phyloP scores from a whole-genome alignment of 30 jellyfish, hydroid and myxozoan species.

The Catostylus mosaicus region DNA sequence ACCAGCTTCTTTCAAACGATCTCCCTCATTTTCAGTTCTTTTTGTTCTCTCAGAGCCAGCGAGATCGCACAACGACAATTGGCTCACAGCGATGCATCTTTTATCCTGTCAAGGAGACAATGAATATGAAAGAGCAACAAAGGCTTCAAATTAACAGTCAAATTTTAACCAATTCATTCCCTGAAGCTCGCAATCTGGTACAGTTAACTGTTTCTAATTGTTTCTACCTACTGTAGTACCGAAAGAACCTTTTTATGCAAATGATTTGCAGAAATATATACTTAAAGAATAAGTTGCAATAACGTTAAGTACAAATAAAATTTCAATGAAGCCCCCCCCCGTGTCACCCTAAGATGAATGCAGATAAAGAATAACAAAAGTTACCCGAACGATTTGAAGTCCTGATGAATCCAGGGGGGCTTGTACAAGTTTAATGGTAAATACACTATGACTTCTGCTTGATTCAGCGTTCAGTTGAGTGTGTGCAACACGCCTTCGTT shows the following conservation, averaged over 20 bases:
- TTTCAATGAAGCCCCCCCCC: background rate
- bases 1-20: conserved; percentile 93
- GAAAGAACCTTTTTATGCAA: background rate
- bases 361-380: background rate
- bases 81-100: conserved; percentile 75
- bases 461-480: conserved; percentile 89
- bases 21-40: conserved; percentile 92
- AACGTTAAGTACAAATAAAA: background rate
- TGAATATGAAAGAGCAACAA: too few relatives aligned
- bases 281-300: background rate
- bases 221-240: background rate
- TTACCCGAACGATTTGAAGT: conserved; percentile 55
- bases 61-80: conserved; percentile 93
- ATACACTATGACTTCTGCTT: conserved; percentile 94
- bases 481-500: conserved; percentile 79
- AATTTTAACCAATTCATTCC: too few relatives aligned
- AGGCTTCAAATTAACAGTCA: background rate
- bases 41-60: conserved; percentile 99
- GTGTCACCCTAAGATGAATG: background rate
- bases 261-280: too few relatives aligned
- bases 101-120: conserved; percentile 46
- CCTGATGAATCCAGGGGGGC: conserved; percentile 93
- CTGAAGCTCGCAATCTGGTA: too few relatives aligned
- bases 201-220: too few relatives aligned
- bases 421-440: conserved; percentile 86